Percentiles rank a stretch among this genome's conserved stretches.
Evolutionary conservation across 2,797 vertebrate genomes (phyloP).

Genomic region (Diglossa cyanea): DNA sequence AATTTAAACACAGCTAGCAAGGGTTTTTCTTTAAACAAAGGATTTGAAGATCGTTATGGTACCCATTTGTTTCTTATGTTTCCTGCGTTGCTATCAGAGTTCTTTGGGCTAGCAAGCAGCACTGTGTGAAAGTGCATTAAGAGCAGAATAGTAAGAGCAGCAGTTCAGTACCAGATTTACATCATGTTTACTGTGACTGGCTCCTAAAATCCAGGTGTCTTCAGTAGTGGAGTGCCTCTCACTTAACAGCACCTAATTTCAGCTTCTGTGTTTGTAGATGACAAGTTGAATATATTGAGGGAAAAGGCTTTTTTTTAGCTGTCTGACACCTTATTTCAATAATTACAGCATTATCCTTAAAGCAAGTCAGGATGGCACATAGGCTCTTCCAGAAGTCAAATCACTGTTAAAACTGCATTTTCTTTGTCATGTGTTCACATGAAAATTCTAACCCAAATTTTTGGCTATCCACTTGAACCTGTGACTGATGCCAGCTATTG

Average conservation of each 20-base stretch:
- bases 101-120: background rate
- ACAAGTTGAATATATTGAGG: background rate
- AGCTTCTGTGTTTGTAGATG: background rate
- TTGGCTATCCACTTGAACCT: background rate
- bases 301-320: background rate
- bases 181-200: background rate
- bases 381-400: background rate
- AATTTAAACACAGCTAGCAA: background rate
- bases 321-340: background rate
- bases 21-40: background rate
- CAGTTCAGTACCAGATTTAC: background rate
- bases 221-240: background rate
- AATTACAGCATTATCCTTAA: background rate
- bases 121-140: background rate
- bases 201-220: background rate
- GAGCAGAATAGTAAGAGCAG: background rate
- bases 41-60: background rate
- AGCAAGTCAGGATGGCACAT: background rate
- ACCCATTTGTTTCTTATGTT: background rate
- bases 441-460: background rate
- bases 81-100: background rate
- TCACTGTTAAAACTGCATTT: background rate
- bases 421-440: background rate
- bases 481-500: background rate
- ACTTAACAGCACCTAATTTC: background rate